Evolutionary conservation across 2,113 vertebrate species (phyloP), one percentile per base, ranked within the genome.

Genomic region (Psettodes erumei): DNA sequence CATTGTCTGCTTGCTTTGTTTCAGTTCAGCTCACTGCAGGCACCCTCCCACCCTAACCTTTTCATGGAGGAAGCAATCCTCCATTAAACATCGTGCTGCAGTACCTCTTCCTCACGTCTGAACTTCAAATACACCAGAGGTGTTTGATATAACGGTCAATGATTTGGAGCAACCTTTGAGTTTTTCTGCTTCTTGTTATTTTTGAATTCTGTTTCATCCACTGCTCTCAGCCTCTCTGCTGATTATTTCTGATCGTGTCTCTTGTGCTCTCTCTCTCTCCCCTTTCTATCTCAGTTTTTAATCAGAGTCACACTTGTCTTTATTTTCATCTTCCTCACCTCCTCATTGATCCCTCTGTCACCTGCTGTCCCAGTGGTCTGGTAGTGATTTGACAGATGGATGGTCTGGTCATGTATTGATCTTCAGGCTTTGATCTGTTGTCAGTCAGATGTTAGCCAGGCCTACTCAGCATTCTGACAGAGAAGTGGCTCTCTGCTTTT

Each of bases 1-100:
- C 16, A 23, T 75, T 81, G 67, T 83, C 51, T 60, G 8, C 56
- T 8, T 75, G 56, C 62, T 28, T 56, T 72, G 84, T 86, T 87
- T 63, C 30, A 9, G 61, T 72, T 76, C 48, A 65, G 18, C 62
- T 76, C 65, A 35, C 69, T 75, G 35, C 16, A 23, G 70, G 21
- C 16, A 4, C 47, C 35, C 53, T 28, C 50, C 32, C 55, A 72
- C 43, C 16, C 23, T 67, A 51, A 80, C 63, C 70, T 75, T 77
- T 84, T 47, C 69, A 64, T 23, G 66, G 53, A 43, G 60, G 75
- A 90, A 73, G 47, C 43, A 27, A 73, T 51, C 32, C 25, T 66
- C 40, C 42, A 45, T 45, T 28, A 51, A 77, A 60, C 54, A 21
- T 77, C 35, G 19, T 21, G 18, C 32, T 58, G 55, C 1, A 35